Conservation (phyloP, 1,140 invertebrate species). For the Arctopsyche grandis region DNA sequence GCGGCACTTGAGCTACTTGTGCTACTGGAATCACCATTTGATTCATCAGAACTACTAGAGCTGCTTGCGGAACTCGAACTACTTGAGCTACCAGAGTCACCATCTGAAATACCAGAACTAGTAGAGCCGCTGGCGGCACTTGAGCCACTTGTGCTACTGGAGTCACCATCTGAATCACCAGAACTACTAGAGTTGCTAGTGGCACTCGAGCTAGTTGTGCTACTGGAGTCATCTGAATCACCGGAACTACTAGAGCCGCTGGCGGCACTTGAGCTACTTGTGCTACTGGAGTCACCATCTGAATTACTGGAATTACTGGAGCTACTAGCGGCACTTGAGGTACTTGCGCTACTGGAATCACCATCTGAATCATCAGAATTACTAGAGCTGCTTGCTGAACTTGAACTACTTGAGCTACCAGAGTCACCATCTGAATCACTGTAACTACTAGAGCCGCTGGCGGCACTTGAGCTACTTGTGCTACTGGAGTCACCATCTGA, state of each 20-base stretch:
- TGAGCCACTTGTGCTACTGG: neutral
- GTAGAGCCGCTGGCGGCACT: neutral
- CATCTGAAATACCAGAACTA: neutral
- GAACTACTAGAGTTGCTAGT: neutral
- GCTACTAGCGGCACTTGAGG: neutral
- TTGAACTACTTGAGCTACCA: neutral
- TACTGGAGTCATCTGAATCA: neutral
- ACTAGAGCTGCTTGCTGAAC: neutral
- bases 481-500: neutral
- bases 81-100: neutral
- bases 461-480: neutral
- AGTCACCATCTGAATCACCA: neutral
- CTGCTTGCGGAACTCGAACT: neutral
- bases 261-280: neutral
- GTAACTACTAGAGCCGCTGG: neutral
- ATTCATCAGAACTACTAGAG: too few relatives aligned
- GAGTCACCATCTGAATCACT: neutral
- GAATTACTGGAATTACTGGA: constrained; percentile 12
- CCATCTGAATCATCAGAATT: neutral
- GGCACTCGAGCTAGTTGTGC: neutral
- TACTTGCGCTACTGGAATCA: neutral
- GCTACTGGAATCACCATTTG: neutral
- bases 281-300: neutral
- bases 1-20: neutral
- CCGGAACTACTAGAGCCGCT: neutral